Conservation (phyloP, 2,888 invertebrate species). For the Apamea crenata region DNA sequence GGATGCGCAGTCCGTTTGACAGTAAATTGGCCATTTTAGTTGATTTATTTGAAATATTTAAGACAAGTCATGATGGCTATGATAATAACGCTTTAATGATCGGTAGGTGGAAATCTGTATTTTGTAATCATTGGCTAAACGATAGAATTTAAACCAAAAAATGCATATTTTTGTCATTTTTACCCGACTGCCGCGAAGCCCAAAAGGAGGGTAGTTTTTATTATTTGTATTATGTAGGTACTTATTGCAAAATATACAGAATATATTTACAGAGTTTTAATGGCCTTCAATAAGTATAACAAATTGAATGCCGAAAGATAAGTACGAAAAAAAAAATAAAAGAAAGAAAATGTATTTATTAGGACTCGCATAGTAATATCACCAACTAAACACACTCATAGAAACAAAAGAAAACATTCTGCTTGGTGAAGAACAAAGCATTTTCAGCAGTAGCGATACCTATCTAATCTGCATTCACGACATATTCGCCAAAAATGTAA, state of each 20-base stretch:
- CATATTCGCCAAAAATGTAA: no score
- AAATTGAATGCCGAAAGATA: no score
- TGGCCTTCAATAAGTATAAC: neutral
- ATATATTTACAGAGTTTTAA: neutral
- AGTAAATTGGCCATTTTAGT: constrained; percentile 53
- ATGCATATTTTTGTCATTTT: neutral
- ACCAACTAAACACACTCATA: no score
- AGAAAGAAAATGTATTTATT: no score
- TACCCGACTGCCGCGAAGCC: no score
- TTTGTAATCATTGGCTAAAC: neutral
- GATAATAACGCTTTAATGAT: constrained; percentile 41
- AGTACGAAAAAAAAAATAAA: neutral
- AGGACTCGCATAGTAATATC: no score
- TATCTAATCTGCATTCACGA: no score
- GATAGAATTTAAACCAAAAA: neutral
- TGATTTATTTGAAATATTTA: constrained; percentile 58
- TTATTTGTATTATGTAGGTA: neutral
- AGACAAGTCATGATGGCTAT: constrained; percentile 23
- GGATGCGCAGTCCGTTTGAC: constrained; percentile 51
- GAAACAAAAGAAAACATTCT: no score
- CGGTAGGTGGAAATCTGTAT: neutral
- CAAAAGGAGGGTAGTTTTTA: neutral
- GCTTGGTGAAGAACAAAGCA: neutral
- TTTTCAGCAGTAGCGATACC: no score
- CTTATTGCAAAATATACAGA: neutral